Percentiles rank a stretch among this genome's conserved stretches.
Evolutionary conservation across 2,797 vertebrate species (phyloP).

Genomic region (Gallinago solitaria): DNA sequence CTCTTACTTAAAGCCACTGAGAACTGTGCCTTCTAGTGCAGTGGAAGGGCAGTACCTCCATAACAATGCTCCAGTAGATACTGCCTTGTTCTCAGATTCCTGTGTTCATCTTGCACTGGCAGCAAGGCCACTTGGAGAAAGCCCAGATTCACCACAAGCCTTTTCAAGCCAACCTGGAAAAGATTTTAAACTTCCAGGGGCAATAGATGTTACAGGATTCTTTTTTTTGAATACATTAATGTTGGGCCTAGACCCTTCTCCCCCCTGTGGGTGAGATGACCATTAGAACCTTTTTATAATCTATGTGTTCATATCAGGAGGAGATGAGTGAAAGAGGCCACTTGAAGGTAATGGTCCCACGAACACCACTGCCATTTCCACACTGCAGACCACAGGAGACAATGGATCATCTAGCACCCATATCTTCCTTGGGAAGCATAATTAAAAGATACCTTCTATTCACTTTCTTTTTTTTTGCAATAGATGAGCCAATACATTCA

Average conservation of each 20-base stretch:
- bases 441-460: neutral
- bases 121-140: neutral
- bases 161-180: neutral
- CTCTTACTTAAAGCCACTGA: neutral
- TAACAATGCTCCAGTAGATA: neutral
- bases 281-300: neutral
- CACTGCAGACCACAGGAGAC: neutral
- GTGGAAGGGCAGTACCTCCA: neutral
- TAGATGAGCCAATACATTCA: neutral
- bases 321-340: neutral
- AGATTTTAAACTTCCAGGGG: neutral
- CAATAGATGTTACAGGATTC: neutral
- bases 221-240: neutral
- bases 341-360: neutral
- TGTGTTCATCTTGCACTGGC: neutral
- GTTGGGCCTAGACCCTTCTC: neutral
- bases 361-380: neutral
- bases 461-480: neutral
- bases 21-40: neutral
- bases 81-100: neutral
- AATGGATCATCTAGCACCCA: neutral
- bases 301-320: neutral
- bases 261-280: neutral
- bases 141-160: neutral
- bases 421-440: neutral